These are phyloP conservation scores for Helicolenus hilgendorfi DNA, from an alignment of 2,797 vertebrate genomes.

Conservation along the genomic window DNA sequence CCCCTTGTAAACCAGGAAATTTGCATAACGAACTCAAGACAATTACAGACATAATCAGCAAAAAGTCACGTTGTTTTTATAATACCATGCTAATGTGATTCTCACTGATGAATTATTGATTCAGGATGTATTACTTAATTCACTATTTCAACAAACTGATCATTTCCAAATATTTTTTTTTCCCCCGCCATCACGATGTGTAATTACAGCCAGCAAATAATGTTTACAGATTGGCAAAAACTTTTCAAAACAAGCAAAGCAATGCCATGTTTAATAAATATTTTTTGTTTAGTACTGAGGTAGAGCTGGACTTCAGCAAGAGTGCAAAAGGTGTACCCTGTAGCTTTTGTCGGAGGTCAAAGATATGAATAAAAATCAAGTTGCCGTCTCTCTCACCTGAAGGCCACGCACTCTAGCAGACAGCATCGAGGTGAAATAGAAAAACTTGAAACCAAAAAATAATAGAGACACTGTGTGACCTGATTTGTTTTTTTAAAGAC, in stretches of 20 bases:
- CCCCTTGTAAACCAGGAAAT: slow-evolving; percentile 28
- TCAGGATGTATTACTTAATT: slow-evolving; percentile 45
- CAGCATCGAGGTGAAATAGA: background rate
- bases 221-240: background rate
- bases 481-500: background rate
- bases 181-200: background rate
- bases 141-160: slow-evolving; percentile 40
- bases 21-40: slow-evolving; percentile 34
- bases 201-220: slow-evolving; percentile 9
- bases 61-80: slow-evolving; percentile 19
- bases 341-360: background rate
- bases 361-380: slow-evolving; percentile 16
- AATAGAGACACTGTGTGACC: background rate
- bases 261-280: background rate
- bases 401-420: background rate
- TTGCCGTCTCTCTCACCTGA: background rate
- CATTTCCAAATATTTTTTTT: background rate
- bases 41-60: slow-evolving; percentile 42
- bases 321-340: background rate
- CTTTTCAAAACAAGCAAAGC: background rate
- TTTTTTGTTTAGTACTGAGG: background rate
- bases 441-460: background rate
- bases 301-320: background rate
- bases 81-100: slow-evolving; percentile 23
- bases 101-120: slow-evolving; percentile 42